Conservation (phyloP, 2,113 vertebrate genomes). For the Tupaia chinensis region DNA sequence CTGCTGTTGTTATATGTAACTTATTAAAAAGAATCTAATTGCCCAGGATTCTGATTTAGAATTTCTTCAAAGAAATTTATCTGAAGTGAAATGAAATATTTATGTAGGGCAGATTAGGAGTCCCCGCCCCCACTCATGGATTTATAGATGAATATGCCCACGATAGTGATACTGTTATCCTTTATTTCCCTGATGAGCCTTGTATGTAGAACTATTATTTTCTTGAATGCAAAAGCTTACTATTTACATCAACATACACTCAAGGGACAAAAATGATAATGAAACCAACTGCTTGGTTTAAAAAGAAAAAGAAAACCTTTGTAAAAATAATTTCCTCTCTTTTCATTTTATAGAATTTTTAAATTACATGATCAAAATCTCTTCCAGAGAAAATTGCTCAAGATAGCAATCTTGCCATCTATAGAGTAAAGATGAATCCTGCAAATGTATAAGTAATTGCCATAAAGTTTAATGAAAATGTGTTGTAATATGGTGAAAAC, state of each 20-base stretch:
- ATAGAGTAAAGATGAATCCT: slow-evolving; percentile 17
- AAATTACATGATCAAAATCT: slow-evolving; percentile 70
- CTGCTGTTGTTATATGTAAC: background rate
- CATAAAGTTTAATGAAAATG: slow-evolving; percentile 59
- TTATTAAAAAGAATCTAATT: slow-evolving; percentile 29
- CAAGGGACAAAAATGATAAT: background rate
- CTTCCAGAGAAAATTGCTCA: slow-evolving; percentile 61
- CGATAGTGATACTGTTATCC: background rate
- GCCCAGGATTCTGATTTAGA: background rate
- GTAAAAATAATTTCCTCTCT: slow-evolving; percentile 42
- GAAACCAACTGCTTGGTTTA: slow-evolving; percentile 38
- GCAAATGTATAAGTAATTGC: slow-evolving; percentile 58
- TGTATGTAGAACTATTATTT: slow-evolving; percentile 22
- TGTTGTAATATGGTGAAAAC: slow-evolving; percentile 44
- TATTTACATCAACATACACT: slow-evolving; percentile 42
- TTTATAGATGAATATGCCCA: background rate
- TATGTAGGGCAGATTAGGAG: background rate
- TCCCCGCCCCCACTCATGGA: background rate
- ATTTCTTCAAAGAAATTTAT: background rate
- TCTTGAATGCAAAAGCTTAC: slow-evolving; percentile 52
- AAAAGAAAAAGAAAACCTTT: background rate
- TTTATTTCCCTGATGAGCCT: slow-evolving; percentile 2
- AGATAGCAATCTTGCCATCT: slow-evolving; percentile 59
- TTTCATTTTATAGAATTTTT: slow-evolving; percentile 66
- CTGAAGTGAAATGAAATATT: slow-evolving; percentile 54